phyloP scores from a whole-genome alignment of 2,797 vertebrate genomes.

The Momotus momota region DNA sequence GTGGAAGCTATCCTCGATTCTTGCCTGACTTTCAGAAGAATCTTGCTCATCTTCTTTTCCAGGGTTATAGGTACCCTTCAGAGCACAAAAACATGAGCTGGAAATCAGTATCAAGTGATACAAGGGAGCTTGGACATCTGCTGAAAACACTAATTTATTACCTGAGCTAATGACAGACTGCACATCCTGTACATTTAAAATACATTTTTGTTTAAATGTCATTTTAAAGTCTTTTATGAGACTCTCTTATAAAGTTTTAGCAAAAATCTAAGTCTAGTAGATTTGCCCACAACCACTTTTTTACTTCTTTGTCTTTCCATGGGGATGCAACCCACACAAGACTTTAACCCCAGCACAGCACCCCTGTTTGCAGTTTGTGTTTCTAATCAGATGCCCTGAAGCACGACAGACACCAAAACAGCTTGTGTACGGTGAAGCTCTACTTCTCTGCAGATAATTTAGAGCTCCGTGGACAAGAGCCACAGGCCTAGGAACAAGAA shows the following conservation, averaged over 20 bases:
- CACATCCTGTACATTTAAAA: not conserved
- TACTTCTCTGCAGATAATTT: not conserved
- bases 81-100: not conserved
- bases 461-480: not conserved
- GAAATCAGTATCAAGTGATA: not conserved
- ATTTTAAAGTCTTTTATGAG: not conserved
- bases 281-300: not conserved
- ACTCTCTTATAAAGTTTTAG: not conserved
- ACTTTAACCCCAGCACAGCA: not conserved
- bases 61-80: constrained; percentile 20
- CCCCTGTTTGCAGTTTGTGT: not conserved
- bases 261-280: not conserved
- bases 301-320: not conserved
- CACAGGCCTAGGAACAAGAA: not conserved
- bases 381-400: not conserved
- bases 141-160: not conserved
- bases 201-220: not conserved
- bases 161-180: not conserved
- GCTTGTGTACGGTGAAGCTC: not conserved
- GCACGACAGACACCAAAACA: not conserved
- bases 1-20: not conserved
- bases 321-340: not conserved
- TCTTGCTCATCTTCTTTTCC: rapidly evolving
- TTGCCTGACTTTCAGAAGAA: rapidly evolving
- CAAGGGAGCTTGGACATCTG: not conserved